These are phyloP conservation scores for Periophthalmodon schlosseri DNA, from an alignment of 2,113 vertebrate genomes.

Conservation along the genomic window DNA sequence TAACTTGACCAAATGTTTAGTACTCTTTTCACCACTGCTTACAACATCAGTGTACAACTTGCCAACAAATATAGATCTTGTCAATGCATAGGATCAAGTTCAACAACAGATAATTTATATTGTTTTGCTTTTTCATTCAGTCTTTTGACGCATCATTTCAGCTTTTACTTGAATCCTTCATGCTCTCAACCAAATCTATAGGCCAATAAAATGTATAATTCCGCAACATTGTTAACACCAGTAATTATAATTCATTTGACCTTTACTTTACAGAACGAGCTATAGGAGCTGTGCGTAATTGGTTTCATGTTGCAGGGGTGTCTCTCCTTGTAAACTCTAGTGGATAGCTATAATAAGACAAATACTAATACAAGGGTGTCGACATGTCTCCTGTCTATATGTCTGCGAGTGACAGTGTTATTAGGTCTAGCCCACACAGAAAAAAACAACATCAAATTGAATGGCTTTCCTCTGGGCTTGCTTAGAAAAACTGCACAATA, in stretches of 20 bases:
- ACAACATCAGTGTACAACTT: too few relatives aligned
- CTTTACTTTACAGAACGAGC: background rate
- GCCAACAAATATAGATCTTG: too few relatives aligned
- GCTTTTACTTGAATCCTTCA: background rate
- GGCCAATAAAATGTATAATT: too few relatives aligned
- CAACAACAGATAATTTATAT: too few relatives aligned
- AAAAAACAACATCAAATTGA: background rate
- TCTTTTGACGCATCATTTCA: too few relatives aligned
- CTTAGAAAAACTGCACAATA: background rate
- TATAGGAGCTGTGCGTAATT: background rate
- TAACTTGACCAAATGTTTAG: too few relatives aligned
- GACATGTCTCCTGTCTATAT: background rate
- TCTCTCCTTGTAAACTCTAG: background rate
- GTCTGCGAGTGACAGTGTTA: conserved; percentile 1
- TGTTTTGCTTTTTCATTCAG: too few relatives aligned
- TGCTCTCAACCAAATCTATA: too few relatives aligned
- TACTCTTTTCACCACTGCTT: too few relatives aligned
- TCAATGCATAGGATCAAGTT: too few relatives aligned
- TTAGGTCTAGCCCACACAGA: background rate
- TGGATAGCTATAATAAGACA: background rate
- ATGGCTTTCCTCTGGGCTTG: background rate
- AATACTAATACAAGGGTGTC: background rate
- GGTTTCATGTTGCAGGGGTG: background rate
- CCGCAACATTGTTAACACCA: background rate
- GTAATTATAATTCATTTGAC: background rate